Evolutionary conservation across 1,140 invertebrate genomes (phyloP).

Genomic region (Bombus affinis): DNA sequence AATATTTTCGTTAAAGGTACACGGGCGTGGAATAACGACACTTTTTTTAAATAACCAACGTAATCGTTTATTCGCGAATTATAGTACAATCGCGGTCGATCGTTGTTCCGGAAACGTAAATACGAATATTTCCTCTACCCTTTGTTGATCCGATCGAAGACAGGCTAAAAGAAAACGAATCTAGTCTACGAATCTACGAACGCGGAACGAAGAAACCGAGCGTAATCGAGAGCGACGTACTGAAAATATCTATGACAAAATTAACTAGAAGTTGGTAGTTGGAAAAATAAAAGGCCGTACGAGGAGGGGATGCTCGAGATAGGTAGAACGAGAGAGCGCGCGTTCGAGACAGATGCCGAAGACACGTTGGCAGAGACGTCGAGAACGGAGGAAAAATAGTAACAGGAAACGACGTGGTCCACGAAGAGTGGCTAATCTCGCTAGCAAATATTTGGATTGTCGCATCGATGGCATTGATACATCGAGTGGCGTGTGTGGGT

Average conservation of each 20-base stretch:
- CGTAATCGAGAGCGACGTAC: too few species aligned
- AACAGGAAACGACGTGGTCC: slow-evolving; percentile 65
- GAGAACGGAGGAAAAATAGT: slow-evolving; percentile 44
- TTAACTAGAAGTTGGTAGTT: background rate
- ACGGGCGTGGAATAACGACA: background rate
- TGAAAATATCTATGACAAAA: slow-evolving; percentile 5
- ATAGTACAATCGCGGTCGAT: fast-evolving
- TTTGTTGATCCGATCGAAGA: too few species aligned
- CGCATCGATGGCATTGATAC: slow-evolving; percentile 79
- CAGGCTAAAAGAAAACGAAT: too few species aligned
- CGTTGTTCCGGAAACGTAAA: too few species aligned
- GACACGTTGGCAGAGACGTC: background rate
- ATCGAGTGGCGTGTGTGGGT: slow-evolving; percentile 69
- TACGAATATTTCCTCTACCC: too few species aligned
- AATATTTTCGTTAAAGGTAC: background rate
- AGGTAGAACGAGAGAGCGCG: background rate
- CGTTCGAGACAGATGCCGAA: slow-evolving; percentile 43
- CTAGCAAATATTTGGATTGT: slow-evolving; percentile 83
- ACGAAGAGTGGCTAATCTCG: slow-evolving; percentile 76
- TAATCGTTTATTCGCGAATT: background rate
- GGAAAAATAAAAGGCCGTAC: background rate
- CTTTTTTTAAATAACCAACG: background rate
- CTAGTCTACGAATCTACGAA: background rate
- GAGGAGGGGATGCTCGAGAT: background rate
- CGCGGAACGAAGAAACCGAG: background rate